phyloP scores from a whole-genome alignment of 2,797 vertebrate genomes.

The Myiotriccus ornatus region DNA sequence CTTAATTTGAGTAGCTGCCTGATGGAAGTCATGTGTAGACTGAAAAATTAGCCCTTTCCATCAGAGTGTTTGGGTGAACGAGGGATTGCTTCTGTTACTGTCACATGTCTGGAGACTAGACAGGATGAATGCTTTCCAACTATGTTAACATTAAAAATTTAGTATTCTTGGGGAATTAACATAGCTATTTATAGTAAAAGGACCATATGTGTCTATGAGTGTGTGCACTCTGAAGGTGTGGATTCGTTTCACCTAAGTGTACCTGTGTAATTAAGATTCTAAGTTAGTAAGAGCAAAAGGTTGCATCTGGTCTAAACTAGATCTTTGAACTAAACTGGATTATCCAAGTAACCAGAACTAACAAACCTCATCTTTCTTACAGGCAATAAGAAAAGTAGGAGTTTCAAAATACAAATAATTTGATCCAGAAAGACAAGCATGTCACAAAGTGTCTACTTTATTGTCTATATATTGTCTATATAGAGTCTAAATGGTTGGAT shows the following conservation, averaged over 20 bases:
- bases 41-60: conserved; percentile 44
- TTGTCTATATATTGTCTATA: background rate
- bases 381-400: background rate
- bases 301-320: background rate
- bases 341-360: background rate
- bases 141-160: conserved; percentile 52
- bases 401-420: background rate
- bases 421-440: background rate
- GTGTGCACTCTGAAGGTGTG: background rate
- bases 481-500: background rate
- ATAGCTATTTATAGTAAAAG: conserved; percentile 13
- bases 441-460: background rate
- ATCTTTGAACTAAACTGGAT: background rate
- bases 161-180: conserved; percentile 26
- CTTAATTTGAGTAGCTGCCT: conserved; percentile 43
- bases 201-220: background rate
- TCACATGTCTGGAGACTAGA: conserved; percentile 44
- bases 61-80: conserved; percentile 34
- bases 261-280: background rate
- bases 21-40: conserved; percentile 7
- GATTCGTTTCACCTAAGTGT: background rate
- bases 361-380: background rate
- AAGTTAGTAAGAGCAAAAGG: background rate
- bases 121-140: conserved; percentile 33
- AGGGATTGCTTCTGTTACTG: conserved; percentile 34